Evolutionary conservation across 2,113 vertebrate genomes (phyloP).

Genomic region (Aspiorhynchus laticeps): DNA sequence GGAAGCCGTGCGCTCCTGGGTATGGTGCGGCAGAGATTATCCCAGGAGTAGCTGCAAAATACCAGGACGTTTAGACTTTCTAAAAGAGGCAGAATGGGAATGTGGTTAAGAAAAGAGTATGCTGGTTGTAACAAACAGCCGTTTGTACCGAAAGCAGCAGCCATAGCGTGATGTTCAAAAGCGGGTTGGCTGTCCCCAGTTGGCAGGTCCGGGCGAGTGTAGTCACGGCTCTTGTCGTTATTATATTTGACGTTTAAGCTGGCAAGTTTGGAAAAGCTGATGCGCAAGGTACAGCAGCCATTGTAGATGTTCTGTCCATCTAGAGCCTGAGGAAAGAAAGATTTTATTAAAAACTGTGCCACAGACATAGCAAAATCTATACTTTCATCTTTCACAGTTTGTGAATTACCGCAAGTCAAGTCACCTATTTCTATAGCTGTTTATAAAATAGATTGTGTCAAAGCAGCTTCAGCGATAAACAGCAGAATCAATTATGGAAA

Average conservation of each 20-base stretch:
- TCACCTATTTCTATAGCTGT: no score
- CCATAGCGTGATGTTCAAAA: slow-evolving; percentile 87
- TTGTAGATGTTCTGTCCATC: slow-evolving; percentile 99
- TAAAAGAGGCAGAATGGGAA: neutral
- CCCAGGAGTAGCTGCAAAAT: slow-evolving; percentile 83
- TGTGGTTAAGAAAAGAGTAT: neutral
- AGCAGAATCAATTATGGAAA: no score
- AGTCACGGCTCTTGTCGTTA: slow-evolving; percentile 95
- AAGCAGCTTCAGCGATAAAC: no score
- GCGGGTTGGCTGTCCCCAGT: slow-evolving; percentile 87
- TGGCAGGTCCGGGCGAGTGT: slow-evolving; percentile 91
- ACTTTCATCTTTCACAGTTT: neutral
- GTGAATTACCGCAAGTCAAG: neutral
- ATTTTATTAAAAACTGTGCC: slow-evolving; percentile 20
- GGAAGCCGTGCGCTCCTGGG: slow-evolving; percentile 84
- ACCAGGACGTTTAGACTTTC: neutral
- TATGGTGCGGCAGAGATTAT: slow-evolving; percentile 91
- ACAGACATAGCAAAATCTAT: neutral
- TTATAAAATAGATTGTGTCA: no score
- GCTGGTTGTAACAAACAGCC: neutral
- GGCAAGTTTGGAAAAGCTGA: slow-evolving; percentile 94
- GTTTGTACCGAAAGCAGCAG: slow-evolving; percentile 88
- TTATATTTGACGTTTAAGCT: slow-evolving; percentile 97
- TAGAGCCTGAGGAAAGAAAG: slow-evolving; percentile 76
- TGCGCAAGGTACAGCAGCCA: slow-evolving; percentile 92